Conservation (phyloP, 2,113 vertebrate species). For the Gadus macrocephalus region DNA sequence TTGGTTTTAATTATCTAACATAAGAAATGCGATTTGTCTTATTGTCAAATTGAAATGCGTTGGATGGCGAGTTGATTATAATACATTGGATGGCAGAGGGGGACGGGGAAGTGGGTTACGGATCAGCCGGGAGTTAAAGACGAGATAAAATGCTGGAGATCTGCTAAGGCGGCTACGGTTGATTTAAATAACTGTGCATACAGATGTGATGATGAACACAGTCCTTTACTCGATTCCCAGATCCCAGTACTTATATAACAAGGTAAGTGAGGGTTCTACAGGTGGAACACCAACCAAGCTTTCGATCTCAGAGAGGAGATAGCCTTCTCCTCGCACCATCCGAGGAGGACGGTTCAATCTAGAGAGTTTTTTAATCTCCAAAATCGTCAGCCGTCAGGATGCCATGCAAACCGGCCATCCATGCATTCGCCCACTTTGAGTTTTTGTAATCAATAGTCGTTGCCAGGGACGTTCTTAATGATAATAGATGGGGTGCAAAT, state of each 20-base stretch:
- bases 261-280: too few relatives aligned
- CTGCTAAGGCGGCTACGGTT: not conserved
- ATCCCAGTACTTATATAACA: too few relatives aligned
- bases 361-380: too few relatives aligned
- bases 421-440: too few relatives aligned
- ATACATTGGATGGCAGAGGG: constrained; percentile 38
- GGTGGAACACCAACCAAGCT: too few relatives aligned
- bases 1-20: constrained; percentile 61
- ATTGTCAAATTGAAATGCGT: constrained; percentile 55
- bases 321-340: too few relatives aligned
- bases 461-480: constrained; percentile 63
- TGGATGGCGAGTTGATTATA: constrained; percentile 51
- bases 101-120: constrained; percentile 32
- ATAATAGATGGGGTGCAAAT: constrained; percentile 65
- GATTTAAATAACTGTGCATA: not conserved
- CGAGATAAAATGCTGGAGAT: not conserved
- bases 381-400: too few relatives aligned
- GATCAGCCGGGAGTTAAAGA: constrained; percentile 22
- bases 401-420: too few relatives aligned
- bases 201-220: not conserved
- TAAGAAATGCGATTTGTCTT: constrained; percentile 56
- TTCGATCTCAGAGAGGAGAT: too few relatives aligned
- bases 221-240: too few relatives aligned
- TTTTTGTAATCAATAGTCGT: not conserved
- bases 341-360: too few relatives aligned